phyloP scores from a whole-genome alignment of 2,113 vertebrate species.

The Rhombomys opimus region DNA sequence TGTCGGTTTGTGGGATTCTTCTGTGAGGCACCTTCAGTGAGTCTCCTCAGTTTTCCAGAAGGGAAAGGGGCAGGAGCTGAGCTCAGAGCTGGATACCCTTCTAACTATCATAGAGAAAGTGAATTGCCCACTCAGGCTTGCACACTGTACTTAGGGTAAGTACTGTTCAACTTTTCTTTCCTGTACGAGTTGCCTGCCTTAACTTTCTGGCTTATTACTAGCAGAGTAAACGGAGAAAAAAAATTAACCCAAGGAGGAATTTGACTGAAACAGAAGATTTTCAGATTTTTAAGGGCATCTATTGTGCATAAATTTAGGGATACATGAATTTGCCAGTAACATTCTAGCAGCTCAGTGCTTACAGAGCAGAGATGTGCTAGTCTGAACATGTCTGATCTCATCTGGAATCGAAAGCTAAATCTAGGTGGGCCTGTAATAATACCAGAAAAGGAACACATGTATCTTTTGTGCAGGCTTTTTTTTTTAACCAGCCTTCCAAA shows the following conservation, averaged over 20 bases:
- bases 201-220: slow-evolving; percentile 69
- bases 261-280: slow-evolving; percentile 75
- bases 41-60: slow-evolving; percentile 81
- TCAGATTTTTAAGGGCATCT: slow-evolving; percentile 75
- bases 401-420: slow-evolving; percentile 86
- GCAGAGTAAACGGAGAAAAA: slow-evolving; percentile 59
- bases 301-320: slow-evolving; percentile 79
- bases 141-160: slow-evolving; percentile 76
- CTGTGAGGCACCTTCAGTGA: slow-evolving; percentile 73
- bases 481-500: slow-evolving; percentile 76
- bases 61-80: slow-evolving; percentile 75
- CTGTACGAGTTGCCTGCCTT: slow-evolving; percentile 70
- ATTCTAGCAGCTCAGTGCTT: slow-evolving; percentile 72
- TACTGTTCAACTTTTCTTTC: slow-evolving; percentile 81
- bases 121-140: slow-evolving; percentile 73
- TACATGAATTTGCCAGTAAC: slow-evolving; percentile 73
- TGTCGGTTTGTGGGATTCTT: slow-evolving; percentile 84
- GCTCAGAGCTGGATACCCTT: slow-evolving; percentile 69
- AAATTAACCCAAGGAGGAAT: slow-evolving; percentile 63
- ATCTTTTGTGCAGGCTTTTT: slow-evolving; percentile 83
- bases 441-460: slow-evolving; percentile 85
- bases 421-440: slow-evolving; percentile 85
- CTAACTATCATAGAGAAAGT: slow-evolving; percentile 71
- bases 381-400: slow-evolving; percentile 85
- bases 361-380: slow-evolving; percentile 79